Base-by-base conservation (phyloP, 2,888 invertebrate species). In the Idaea biselata region DNA sequence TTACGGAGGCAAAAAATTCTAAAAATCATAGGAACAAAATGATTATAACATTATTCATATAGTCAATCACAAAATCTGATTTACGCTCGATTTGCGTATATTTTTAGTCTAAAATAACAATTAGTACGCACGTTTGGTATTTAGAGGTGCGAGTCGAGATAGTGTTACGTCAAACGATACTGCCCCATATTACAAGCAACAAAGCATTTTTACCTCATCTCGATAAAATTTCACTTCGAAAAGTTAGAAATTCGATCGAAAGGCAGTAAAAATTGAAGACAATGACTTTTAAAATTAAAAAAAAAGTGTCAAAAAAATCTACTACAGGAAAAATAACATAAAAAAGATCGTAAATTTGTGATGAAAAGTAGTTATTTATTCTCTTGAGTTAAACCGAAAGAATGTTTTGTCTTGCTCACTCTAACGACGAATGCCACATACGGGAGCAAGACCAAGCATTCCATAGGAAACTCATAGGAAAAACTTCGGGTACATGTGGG, bases 1-100 rank as follows among this genome's bases (percentile, higher is more conserved):
- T 84, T 77, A 76, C 76, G 76, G 77, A 79, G 75, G 44, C 8
- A 44, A 33, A 33, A 76, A 87, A 85, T 85, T 88, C 84, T 84
- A 81, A 82, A 44, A 89, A 91, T 86, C 86, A 90, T 91, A 92
- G 91, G 91, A 92, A 92, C 91, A 89, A 86, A 25, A 88, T 86
- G 87, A 89, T 84, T 14, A 44, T 14, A 88, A 86, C 62, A 64
- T 67, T 64, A 64, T 63, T 63, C 83, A 87, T 88, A 87, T 88
- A 89, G 88, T 91, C 88, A 89, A 91, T 91, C 91, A 91, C 90
- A 89, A 87, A 84, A 88, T 85, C 81, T 83, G 85, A 84, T 86
- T 76, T 82, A 84, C 89, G 89, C 88, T 77, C 80, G 80, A 87
- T 86, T 87, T 76, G 89, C 89, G 91, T 83, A 76, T 83, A 76